Evolutionary conservation across 2,113 vertebrate species (phyloP).

Genomic region (Choloepus hoffmanni): DNA sequence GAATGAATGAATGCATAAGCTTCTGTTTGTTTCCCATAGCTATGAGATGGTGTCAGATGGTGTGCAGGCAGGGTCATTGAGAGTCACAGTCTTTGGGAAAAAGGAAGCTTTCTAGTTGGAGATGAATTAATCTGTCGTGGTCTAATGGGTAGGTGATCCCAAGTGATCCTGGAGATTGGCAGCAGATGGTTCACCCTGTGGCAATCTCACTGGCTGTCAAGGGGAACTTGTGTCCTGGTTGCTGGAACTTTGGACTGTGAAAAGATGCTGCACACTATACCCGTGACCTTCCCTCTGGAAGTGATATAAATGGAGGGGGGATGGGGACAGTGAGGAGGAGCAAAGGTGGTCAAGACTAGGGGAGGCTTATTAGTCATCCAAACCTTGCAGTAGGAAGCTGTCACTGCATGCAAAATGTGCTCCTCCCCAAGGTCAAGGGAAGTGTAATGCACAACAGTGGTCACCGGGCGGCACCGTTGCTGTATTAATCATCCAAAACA

Average conservation of each 20-base stretch:
- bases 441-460: not conserved
- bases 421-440: not conserved
- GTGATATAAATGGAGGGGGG: not conserved
- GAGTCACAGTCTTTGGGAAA: not conserved
- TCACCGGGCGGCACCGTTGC: constrained; percentile 54
- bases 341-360: not conserved
- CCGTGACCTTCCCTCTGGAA: not conserved
- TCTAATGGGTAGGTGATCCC: not conserved
- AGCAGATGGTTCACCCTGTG: not conserved
- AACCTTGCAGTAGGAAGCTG: not conserved
- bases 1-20: not conserved
- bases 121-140: not conserved
- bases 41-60: not conserved
- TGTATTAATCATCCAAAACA: not conserved
- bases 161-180: not conserved
- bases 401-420: not conserved
- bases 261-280: not conserved
- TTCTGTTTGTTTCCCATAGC: not conserved
- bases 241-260: not conserved
- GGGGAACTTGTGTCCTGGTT: not conserved
- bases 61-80: not conserved
- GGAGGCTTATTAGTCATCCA: not conserved
- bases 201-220: not conserved
- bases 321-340: not conserved
- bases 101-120: not conserved